Base-by-base conservation (phyloP, 2,797 vertebrate genomes). In the Naso thynnoides region DNA sequence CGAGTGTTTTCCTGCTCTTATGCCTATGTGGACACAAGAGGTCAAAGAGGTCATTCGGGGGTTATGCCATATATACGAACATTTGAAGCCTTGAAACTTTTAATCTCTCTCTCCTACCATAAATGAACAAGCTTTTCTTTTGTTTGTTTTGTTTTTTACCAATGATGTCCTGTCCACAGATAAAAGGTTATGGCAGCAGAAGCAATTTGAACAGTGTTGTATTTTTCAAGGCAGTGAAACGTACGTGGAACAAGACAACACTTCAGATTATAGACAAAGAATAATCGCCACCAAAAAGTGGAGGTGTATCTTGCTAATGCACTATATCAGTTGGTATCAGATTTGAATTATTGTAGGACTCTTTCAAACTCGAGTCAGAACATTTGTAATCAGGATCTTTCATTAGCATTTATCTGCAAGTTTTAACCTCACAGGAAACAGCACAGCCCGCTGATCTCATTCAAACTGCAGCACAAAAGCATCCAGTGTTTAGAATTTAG, bases 21-120 rank as follows among this genome's bases (percentile, higher is more conserved):
- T 52, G 59, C 2, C 29, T 24, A 1, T 70, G 49, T 62, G 41
- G 33, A 76, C 56, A 55, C 55, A 75, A n/a, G n/a, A n/a, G n/a
- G n/a, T n/a, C n/a, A n/a, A 29, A 65, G 36, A 71, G 76, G 76
- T 84, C 73, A 78, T 45, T 23, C 39, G 49, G 33, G 8, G 65
- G 73, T 82, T 69, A 76, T 82, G 24, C 24, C 70, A 31, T 71
- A 23, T 31, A 4, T 26, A 50, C 29, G 15, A 48, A 36, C 21
- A 53, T 74, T 73, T 83, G 36, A 70, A 44, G 33, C 47, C 21
- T n/a, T 59, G 38, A 21, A 55, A 24, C 15, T 29, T n/a, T n/a
- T 14, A 41, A 3, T 47, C 6, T 54, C 18, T 19, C 2, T 0
- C 4, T 69, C 27, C 59, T 50, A 69, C 49, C 27, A 47, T 57